Evolutionary conservation across 1,140 invertebrate genomes (phyloP), one percentile per base, ranked within the genome.

Genomic region (Drosophila sulfurigaster): DNA sequence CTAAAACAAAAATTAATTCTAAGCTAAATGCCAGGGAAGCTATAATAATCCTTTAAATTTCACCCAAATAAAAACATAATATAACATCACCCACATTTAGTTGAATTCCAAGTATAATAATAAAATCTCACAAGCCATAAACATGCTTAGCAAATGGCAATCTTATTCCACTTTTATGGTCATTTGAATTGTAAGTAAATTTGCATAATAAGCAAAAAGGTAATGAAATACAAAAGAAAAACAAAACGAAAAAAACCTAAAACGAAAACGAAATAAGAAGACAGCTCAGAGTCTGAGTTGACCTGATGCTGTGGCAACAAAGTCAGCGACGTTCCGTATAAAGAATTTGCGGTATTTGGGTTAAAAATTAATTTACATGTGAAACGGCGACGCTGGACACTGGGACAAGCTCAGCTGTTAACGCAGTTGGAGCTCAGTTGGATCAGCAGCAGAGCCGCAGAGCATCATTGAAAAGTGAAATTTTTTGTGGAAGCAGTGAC

Each of bases 311-410:
- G 62, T 51, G 71, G 58, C 43, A 63, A 28, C 49, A 62, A 58
- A 48, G 43, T 63, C 62, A 59, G 35, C 54, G 52, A 30, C 45
- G 63, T 78, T 78, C 75, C 80, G 60, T 80, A 77, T 68, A 81
- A 88, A 90, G 81, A 89, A 91, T 91, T 91, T 75, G 81, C 83
- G 88, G 88, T 86, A 91, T 91, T 91, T 91, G 89, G 88, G 88
- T 91, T 91, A 91, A 89, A 89, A 81, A 89, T 89, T 91, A 88
- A 91, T 91, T 91, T 91, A 91, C 89, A 91, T 91, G 64, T 89
- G 88, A 86, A 91, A 79, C 70, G 74, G 72, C 52, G 35, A 32
- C 60, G 51, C 63, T 32, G 51, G n/a, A 56, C 49, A 58, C 35
- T 43, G 20, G 51, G 35, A 46, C 35, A 16, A 45, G 41, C 75